Conservation (phyloP, 2,888 invertebrate species). For the Dugesia japonica region DNA sequence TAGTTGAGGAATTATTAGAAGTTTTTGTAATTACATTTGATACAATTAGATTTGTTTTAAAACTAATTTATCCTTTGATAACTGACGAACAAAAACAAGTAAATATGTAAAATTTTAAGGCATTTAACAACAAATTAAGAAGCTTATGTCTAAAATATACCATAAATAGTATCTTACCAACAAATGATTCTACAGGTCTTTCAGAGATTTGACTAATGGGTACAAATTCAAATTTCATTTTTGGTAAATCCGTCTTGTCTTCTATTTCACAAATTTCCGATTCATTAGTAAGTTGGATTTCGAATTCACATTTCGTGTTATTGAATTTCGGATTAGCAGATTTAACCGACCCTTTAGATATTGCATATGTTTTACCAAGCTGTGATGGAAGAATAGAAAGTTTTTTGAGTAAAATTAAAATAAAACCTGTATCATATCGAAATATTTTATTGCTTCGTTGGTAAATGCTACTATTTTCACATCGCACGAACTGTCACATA, state of each 20-base stretch:
- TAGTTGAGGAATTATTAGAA: too few species aligned
- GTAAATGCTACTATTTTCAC: slow-evolving; percentile 77
- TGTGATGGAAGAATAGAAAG: background rate
- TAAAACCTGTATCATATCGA: slow-evolving; percentile 62
- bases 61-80: too few species aligned
- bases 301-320: slow-evolving; percentile 75
- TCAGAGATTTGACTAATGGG: slow-evolving; percentile 60
- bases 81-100: too few species aligned
- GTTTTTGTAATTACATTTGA: too few species aligned
- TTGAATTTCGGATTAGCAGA: slow-evolving; percentile 77
- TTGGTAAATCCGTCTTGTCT: slow-evolving; percentile 54
- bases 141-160: too few species aligned
- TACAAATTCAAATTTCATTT: slow-evolving; percentile 62
- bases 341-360: slow-evolving; percentile 69
- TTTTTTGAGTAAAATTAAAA: background rate
- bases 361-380: slow-evolving; percentile 61
- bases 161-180: too few species aligned
- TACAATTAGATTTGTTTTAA: too few species aligned
- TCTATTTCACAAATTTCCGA: slow-evolving; percentile 52
- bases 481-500: slow-evolving; percentile 82
- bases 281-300: slow-evolving; percentile 70
- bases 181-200: slow-evolving; percentile 55
- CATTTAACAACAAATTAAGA: too few species aligned
- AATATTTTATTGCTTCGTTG: slow-evolving; percentile 71
- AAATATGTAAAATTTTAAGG: too few species aligned